Conservation (phyloP, 2,888 invertebrate genomes). For the Tineola bisselliella region DNA sequence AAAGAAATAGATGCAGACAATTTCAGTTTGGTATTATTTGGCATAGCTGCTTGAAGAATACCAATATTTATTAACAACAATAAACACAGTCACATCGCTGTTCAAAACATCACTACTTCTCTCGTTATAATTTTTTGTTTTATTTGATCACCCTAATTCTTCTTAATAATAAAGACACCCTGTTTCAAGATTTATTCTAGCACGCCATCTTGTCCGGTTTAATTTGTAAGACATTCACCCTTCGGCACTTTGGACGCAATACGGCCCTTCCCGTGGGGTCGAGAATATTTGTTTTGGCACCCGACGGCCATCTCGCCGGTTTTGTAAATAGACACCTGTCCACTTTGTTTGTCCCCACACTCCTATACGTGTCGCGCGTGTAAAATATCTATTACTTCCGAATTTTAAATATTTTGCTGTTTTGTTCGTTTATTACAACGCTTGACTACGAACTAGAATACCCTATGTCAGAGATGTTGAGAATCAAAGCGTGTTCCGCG, state of each 20-base stretch:
- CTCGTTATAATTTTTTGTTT: too few species aligned
- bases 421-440: too few species aligned
- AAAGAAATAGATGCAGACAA: too few species aligned
- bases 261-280: background rate
- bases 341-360: background rate
- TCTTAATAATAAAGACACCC: background rate
- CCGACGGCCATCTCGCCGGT: background rate
- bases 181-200: background rate
- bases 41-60: too few species aligned
- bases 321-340: background rate
- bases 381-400: background rate
- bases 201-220: background rate
- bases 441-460: too few species aligned
- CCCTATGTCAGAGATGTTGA: too few species aligned
- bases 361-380: background rate
- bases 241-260: background rate
- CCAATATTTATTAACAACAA: too few species aligned
- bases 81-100: too few species aligned
- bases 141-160: too few species aligned
- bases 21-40: too few species aligned
- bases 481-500: too few species aligned
- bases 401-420: background rate
- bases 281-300: conserved; percentile 1
- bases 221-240: background rate
- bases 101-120: too few species aligned